These are phyloP conservation scores for Reticulitermes lucifugus DNA, from an alignment of 2,888 invertebrate species.

Conservation along the genomic window DNA sequence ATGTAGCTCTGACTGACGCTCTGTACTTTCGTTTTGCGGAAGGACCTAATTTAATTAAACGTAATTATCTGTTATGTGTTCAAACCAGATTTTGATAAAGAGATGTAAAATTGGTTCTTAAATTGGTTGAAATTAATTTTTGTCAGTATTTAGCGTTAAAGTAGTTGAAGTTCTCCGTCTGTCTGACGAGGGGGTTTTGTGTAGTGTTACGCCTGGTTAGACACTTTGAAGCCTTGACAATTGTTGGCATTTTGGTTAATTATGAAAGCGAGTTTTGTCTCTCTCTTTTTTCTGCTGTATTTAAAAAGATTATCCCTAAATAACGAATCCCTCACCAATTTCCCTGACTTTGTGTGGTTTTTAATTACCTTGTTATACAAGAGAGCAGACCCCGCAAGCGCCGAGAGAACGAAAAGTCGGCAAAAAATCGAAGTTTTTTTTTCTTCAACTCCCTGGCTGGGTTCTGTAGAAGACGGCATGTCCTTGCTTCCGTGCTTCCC, in stretches of 20 bases:
- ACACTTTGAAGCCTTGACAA: constrained; percentile 14
- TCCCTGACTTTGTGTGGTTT: neutral
- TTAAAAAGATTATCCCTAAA: neutral
- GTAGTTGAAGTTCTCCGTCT: neutral
- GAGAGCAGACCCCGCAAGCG: neutral
- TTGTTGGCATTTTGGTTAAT: constrained; percentile 24
- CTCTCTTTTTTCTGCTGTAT: neutral
- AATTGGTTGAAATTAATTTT: constrained; percentile 17
- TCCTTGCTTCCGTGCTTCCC: neutral
- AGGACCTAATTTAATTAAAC: constrained; percentile 11
- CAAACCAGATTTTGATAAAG: neutral
- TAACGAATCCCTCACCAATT: neutral
- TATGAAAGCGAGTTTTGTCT: constrained; percentile 2
- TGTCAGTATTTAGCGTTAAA: constrained; percentile 10
- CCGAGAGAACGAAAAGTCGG: neutral
- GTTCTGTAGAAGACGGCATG: too few relatives aligned
- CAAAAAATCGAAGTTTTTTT: neutral
- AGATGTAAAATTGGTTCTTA: neutral
- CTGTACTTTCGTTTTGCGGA: neutral
- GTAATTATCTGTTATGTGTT: neutral
- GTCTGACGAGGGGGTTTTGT: neutral
- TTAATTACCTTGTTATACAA: neutral
- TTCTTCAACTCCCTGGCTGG: neutral
- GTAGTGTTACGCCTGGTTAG: constrained; percentile 8
- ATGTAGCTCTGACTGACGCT: too few relatives aligned